These are phyloP conservation scores for Tridacna gigas DNA, from an alignment of 2,888 invertebrate genomes.

Conservation along the genomic window DNA sequence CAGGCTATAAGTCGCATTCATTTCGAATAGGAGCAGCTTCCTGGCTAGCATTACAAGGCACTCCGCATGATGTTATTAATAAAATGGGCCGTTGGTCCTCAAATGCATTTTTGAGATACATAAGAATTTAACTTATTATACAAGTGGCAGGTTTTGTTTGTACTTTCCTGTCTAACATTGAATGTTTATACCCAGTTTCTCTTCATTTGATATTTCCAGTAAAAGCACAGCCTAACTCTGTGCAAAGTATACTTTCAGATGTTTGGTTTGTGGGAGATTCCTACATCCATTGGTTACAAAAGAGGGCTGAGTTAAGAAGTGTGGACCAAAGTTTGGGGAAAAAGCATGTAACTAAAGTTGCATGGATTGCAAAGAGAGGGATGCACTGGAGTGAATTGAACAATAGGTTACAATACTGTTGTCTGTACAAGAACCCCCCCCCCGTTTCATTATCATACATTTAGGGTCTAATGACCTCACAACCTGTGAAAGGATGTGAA, in stretches of 20 bases:
- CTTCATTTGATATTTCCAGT: neutral
- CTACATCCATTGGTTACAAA: neutral
- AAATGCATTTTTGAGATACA: neutral
- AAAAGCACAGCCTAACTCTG: neutral
- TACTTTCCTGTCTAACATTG: neutral
- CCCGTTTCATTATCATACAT: neutral
- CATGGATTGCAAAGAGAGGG: neutral
- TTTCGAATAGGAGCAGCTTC: constrained; percentile 17
- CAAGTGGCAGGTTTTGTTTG: neutral
- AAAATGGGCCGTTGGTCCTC: constrained; percentile 4
- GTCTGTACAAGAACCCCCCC: neutral
- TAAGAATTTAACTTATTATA: neutral
- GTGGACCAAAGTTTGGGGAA: neutral
- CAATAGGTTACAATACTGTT: neutral
- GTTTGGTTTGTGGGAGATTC: constrained; percentile 13
- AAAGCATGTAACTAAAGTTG: neutral
- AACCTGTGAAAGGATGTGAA: neutral
- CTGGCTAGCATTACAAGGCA: constrained; percentile 12
- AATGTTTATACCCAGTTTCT: neutral
- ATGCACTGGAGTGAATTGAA: neutral
- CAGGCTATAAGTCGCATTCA: constrained; percentile 8
- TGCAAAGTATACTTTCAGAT: constrained; percentile 4
- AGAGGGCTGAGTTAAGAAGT: neutral
- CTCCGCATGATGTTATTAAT: constrained; percentile 2
- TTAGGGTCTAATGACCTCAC: constrained; percentile 6